These are phyloP conservation scores for Alligator sinensis DNA, from an alignment of 2,113 vertebrate species.

Conservation along the genomic window DNA sequence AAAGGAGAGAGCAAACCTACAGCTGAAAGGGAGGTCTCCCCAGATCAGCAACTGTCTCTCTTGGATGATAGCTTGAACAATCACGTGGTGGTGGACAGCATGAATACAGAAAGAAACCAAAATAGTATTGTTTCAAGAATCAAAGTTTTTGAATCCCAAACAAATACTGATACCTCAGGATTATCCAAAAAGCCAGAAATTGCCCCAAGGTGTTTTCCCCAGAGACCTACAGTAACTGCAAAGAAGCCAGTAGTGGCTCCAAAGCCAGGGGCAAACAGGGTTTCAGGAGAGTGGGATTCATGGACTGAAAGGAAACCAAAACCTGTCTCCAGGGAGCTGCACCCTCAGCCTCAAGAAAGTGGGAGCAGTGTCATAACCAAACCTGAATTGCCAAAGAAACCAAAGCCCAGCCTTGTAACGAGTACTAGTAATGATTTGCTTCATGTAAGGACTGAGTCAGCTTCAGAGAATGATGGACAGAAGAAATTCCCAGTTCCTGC, in stretches of 20 bases:
- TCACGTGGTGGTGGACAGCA: constrained; percentile 71
- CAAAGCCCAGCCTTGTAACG: constrained; percentile 74
- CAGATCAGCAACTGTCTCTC: constrained; percentile 72
- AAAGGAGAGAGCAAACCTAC: constrained; percentile 43
- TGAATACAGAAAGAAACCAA: constrained; percentile 84
- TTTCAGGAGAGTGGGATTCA: constrained; percentile 76
- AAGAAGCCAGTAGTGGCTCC: constrained; percentile 85
- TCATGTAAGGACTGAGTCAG: constrained; percentile 50
- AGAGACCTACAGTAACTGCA: constrained; percentile 77
- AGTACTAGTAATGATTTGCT: constrained; percentile 72
- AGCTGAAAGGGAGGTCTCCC: constrained; percentile 30
- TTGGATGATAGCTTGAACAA: constrained; percentile 76
- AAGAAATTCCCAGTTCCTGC: constrained; percentile 73
- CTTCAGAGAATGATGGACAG: constrained; percentile 10
- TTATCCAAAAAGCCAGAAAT: constrained; percentile 82
- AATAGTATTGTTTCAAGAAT: constrained; percentile 88
- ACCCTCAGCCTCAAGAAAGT: constrained; percentile 44
- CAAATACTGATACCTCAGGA: constrained; percentile 70
- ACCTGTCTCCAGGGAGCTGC: constrained; percentile 63
- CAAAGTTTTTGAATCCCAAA: constrained; percentile 91
- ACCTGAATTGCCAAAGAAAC: constrained; percentile 87
- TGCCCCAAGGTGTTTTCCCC: constrained; percentile 77
- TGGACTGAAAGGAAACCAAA: constrained; percentile 67
- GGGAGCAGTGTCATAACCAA: constrained; percentile 71
- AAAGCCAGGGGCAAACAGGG: constrained; percentile 76